Evolutionary conservation across 30 jellyfish, hydroid and myxozoan genomes (phyloP).

Genomic region (Aurelia sp.): DNA sequence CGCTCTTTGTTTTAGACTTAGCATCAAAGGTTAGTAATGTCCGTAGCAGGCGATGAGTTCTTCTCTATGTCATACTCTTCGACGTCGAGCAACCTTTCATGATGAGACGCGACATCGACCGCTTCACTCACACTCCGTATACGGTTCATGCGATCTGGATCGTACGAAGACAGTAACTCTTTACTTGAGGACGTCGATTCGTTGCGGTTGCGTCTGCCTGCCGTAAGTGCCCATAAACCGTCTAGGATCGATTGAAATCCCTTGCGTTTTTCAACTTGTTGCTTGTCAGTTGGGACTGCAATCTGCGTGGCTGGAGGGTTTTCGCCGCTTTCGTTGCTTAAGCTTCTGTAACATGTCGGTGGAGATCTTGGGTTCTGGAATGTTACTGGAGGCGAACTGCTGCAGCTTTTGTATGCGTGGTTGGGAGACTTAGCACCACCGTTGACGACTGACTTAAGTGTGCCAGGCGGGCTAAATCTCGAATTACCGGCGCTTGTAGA

Average conservation of each 20-base stretch:
- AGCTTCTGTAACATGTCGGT: constrained; percentile 45
- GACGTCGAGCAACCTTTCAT: constrained; percentile 38
- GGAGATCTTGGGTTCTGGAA: constrained; percentile 30
- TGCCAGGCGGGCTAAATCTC: constrained; percentile 61
- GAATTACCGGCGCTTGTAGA: constrained; percentile 58
- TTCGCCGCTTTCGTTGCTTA: constrained; percentile 24
- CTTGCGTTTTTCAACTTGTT: constrained; percentile 36
- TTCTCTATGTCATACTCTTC: constrained; percentile 47
- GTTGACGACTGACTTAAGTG: constrained; percentile 32
- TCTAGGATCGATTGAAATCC: constrained; percentile 45
- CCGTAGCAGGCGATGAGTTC: constrained; percentile 61
- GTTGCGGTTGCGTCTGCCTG: constrained; percentile 66
- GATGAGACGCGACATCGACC: constrained; percentile 63
- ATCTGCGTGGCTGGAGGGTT: constrained; percentile 41
- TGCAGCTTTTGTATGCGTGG: constrained; percentile 36
- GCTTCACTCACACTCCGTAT: constrained; percentile 86
- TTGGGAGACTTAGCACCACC: constrained; percentile 37
- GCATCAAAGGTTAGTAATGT: constrained; percentile 64
- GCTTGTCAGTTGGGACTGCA: background rate
- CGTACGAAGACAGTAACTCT: constrained; percentile 70
- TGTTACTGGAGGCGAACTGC: constrained; percentile 59
- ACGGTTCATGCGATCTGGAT: constrained; percentile 53
- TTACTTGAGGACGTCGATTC: constrained; percentile 72
- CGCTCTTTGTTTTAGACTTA: too few relatives aligned
- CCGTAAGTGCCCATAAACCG: constrained; percentile 66